Base-by-base conservation (phyloP, 2,797 vertebrate genomes). In the Ctenochaetus hawaiiensis region DNA sequence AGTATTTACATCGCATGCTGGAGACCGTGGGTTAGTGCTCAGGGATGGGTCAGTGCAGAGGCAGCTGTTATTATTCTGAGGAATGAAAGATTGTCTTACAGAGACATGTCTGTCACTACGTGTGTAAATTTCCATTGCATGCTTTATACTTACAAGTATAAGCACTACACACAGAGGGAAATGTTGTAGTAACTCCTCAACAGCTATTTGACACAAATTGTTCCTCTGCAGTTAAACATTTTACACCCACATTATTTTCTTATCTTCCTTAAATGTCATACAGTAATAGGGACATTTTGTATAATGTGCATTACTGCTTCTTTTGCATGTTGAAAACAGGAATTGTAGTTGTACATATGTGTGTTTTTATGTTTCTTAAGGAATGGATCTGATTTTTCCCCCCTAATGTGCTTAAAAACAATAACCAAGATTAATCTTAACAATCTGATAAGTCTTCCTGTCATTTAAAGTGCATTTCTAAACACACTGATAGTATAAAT, bases 71-170 rank as follows among this genome's bases (percentile, higher is more conserved):
- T 63, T 62, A 20, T 59, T 70, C 30, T 43, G 61, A 65, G 66
- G 18, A 65, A 22, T 64, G 39, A 80, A 43, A 67, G 63, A 49
- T 44, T 67, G 57, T 23, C 47, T 53, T 34, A 41, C 30, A 56
- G 37, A 61, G 49, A 22, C 44, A 14, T 59, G n/a, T 43, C 37
- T 59, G 12, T 43, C 7, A 6, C 22, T 45, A 9, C 5, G 14
- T 12, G 39, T 41, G 17, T 18, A 41, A 13, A 26, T 77, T 61
- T 76, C 43, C 20, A 20, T 20, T 37, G n/a, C n/a, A 26, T 60
- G 47, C 14, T 6, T 68, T 57, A 34, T 16, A 30, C 8, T 53
- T 63, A 37, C 20, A 23, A 13, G 58, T 10, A 16, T 34, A 18
- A 53, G 9, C 9, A 34, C 17, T 54, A 37, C 18, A 20, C 47